These are phyloP conservation scores for Eudasyphora cyanicolor DNA, from an alignment of 2,888 invertebrate genomes.

Conservation along the genomic window DNA sequence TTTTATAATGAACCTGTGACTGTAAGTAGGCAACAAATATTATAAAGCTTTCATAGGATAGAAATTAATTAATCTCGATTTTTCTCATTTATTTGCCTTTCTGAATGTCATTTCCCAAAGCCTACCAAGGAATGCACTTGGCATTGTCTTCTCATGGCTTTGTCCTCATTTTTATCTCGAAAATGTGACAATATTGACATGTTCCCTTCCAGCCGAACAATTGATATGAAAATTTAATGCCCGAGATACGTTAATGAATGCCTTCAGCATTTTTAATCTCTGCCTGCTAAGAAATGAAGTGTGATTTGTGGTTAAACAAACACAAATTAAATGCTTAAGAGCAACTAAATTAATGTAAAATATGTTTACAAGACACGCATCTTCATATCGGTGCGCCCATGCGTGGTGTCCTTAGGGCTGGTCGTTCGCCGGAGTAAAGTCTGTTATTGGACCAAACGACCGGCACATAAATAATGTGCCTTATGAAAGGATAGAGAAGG, in stretches of 20 bases:
- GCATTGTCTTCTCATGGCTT: not conserved
- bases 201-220: conserved; percentile 4
- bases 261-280: conserved; percentile 10
- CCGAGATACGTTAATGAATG: conserved; percentile 23
- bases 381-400: not conserved
- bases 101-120: too few relatives aligned
- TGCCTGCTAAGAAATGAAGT: conserved; percentile 1
- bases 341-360: conserved; percentile 9
- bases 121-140: too few relatives aligned
- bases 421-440: not conserved
- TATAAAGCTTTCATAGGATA: too few relatives aligned
- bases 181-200: conserved; percentile 26
- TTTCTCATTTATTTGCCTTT: too few relatives aligned
- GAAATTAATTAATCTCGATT: too few relatives aligned
- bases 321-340: conserved; percentile 26
- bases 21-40: too few relatives aligned
- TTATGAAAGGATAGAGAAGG: not conserved
- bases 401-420: not conserved
- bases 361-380: conserved; percentile 17
- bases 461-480: conserved; percentile 1
- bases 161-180: not conserved
- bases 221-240: conserved; percentile 12
- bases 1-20: too few relatives aligned
- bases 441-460: not conserved
- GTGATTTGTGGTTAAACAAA: conserved; percentile 10